Evolutionary conservation across 2,888 invertebrate genomes (phyloP), one percentile per base, ranked within the genome.

Genomic region (Sarcophaga carnaria): DNA sequence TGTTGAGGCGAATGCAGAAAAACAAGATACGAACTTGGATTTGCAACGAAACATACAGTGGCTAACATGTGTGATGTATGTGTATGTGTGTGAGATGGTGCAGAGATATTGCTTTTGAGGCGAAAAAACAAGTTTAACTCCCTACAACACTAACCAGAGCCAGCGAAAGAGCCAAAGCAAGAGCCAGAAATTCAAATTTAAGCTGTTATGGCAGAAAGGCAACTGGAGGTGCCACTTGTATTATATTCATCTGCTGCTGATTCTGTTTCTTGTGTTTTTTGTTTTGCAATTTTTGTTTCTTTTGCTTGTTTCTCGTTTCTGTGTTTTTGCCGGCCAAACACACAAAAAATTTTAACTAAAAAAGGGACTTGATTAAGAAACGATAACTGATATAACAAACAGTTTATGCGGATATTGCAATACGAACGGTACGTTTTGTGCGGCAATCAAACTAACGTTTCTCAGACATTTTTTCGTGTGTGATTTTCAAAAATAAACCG

Each of bases 321-420:
- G 80, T 22, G 75, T 75, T 37, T 37, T 54, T 72, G 74, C 86
- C 83, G 79, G 84, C 80, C 84, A 78, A 80, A 37, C 2, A 37
- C 2, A 37, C 8, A 37, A 37, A 37, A 37, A 80, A 70, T 14
- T 67, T 59, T 69, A 76, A 69, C 77, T 59, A 66, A 70, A 82
- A 54, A 67, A 80, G 83, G 84, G 80, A 80, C 88, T 86, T 86
- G 84, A 70, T 84, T 81, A 84, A 84, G 79, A 79, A 79, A 79
- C 87, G 87, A 87, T 87, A 82, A 84, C 79, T 87, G 81, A 83
- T 83, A 89, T 85, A 90, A 90, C 90, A 90, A 90, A 91, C 92
- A 91, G 91, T 92, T 91, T 90, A 90, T 90, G 89, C 90, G 90
- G 89, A 90, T 90, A 91, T 89, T 91, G 91, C 90, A 90, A 90